These are phyloP conservation scores for Sorex maritimensis DNA, from an alignment of 2,797 vertebrate genomes.

Conservation along the genomic window DNA sequence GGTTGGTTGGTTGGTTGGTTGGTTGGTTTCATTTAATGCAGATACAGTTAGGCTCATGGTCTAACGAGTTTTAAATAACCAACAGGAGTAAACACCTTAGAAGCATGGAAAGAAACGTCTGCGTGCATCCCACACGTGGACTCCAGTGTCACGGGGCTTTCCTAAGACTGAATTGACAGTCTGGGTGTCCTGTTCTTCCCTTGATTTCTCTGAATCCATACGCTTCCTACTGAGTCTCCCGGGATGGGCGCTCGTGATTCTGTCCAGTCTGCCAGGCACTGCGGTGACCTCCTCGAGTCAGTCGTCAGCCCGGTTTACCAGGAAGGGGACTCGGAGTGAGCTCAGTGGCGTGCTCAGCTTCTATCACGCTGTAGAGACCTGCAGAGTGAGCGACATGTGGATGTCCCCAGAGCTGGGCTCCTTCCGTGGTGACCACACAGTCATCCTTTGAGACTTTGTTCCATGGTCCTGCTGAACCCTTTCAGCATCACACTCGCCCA, in stretches of 20 bases:
- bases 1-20: neutral
- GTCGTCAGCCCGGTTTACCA: too few species aligned
- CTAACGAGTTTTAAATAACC: constrained; percentile 58
- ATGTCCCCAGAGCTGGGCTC: too few species aligned
- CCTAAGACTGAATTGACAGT: neutral
- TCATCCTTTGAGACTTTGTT: too few species aligned
- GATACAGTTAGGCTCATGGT: neutral
- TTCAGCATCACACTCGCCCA: too few species aligned
- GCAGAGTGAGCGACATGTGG: too few species aligned
- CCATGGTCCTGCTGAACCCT: too few species aligned
- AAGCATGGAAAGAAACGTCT: constrained; percentile 22
- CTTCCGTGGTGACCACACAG: too few species aligned
- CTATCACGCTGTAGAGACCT: too few species aligned
- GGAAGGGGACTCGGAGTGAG: too few species aligned
- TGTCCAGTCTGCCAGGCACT: too few species aligned
- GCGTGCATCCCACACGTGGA: neutral
- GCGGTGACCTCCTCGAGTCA: too few species aligned
- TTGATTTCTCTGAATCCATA: neutral
- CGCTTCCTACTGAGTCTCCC: constrained; percentile 23
- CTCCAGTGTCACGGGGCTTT: constrained; percentile 12
- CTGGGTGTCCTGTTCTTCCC: neutral
- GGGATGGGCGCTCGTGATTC: neutral
- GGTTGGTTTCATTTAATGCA: neutral
- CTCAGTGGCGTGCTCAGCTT: too few species aligned
- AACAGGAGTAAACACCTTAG: constrained; percentile 9